Conservation (phyloP, 2,797 vertebrate species). For the Manis javanica region DNA sequence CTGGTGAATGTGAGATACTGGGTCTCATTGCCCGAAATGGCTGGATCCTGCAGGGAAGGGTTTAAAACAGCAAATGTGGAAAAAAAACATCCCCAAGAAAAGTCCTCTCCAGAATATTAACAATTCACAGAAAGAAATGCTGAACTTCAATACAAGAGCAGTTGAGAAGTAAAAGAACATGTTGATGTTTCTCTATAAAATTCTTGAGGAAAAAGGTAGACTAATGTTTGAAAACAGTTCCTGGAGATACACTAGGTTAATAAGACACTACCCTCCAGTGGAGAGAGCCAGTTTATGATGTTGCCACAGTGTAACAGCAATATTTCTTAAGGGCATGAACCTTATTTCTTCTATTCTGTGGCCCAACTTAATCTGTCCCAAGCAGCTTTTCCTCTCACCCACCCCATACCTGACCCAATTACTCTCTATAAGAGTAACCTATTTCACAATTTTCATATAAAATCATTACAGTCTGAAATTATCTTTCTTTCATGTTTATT, state of each 20-base stretch:
- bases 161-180: no score
- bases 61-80: background rate
- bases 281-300: background rate
- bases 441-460: background rate
- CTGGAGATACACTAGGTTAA: background rate
- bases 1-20: constrained; percentile 89
- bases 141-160: background rate
- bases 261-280: background rate
- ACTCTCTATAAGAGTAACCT: background rate
- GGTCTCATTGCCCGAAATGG: constrained; percentile 94
- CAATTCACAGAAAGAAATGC: background rate
- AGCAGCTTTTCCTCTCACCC: background rate
- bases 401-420: background rate
- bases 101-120: background rate
- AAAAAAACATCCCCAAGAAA: background rate
- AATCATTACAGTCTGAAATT: background rate
- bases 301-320: background rate
- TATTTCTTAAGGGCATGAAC: background rate
- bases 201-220: background rate
- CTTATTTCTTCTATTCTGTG: background rate
- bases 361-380: background rate
- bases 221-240: background rate
- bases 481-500: background rate
- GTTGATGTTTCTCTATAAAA: background rate
- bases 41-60: constrained; percentile 89